Base-by-base conservation (phyloP, 2,797 vertebrate genomes). In the Fundulus diaphanus region DNA sequence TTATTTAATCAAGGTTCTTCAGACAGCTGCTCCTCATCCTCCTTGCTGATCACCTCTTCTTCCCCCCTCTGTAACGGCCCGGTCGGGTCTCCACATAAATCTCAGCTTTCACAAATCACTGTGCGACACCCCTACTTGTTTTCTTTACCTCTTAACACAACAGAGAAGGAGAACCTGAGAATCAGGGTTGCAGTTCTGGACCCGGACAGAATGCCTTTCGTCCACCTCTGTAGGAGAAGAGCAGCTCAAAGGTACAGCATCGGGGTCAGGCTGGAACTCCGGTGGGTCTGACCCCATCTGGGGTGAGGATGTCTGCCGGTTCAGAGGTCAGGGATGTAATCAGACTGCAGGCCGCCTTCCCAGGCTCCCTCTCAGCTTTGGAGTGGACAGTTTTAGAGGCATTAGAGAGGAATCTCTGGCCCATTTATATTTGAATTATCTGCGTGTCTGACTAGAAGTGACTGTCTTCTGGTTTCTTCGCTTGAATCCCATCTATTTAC, bases 331-430 rank as follows among this genome's bases (percentile, higher is more conserved):
- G 20, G 77, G 91, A 81, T 88, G 91, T 88, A 95, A 94, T 95
- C 93, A 94, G 91, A 92, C 92, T 89, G 82, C 89, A 92, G 92
- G 92, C 92, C 84, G 92, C 84, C 93, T 95, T 94, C 94, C 92
- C 92, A 94, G 92, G 86, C 83, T 91, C 77, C 88, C 89, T 70
- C 37, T 85, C 81, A 73, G 80, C 76, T 72, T 66, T 68, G 78
- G 40, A 82, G 72, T 83, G 81, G 78, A 89, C 8, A 20, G 72
- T 82, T 4, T 27, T 27, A 18, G 42, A 78, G 66, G 31, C 81
- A 80, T 35, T 54, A 22, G 69, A 85, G 75, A 87, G 77, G 79
- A 70, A 66, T 75, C 78, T 84, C 79, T 68, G 72, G 67, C 42
- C 13, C 73, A 37, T 82, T 73, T 83, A 68, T 84, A 65, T 81